A percentile compares a stretch with the other conserved stretches of the same genome.
Evolutionary conservation across 1,140 invertebrate species (phyloP).

Genomic region (Zaprionus taronus): DNA sequence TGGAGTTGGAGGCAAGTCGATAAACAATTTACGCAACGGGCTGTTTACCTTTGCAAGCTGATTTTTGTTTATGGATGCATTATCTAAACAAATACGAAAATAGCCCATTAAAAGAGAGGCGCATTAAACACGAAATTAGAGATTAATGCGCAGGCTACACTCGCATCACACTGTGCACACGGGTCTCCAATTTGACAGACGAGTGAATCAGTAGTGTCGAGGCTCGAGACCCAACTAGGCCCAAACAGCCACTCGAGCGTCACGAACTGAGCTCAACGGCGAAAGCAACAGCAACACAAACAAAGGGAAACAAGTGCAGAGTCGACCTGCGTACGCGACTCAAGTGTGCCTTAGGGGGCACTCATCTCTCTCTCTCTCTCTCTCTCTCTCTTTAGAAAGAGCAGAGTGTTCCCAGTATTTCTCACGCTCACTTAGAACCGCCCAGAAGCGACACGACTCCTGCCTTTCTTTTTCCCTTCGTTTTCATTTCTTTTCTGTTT

Average conservation of each 20-base stretch:
- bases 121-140: slow-evolving; percentile 69
- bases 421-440: slow-evolving; percentile 39
- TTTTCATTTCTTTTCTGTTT: slow-evolving; percentile 22
- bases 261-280: slow-evolving; percentile 30
- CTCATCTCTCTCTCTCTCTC: neutral
- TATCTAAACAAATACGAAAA: slow-evolving; percentile 83
- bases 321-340: slow-evolving; percentile 15
- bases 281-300: neutral
- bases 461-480: slow-evolving; percentile 11
- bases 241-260: slow-evolving; percentile 12
- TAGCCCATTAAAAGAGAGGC: slow-evolving; percentile 68
- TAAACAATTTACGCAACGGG: slow-evolving; percentile 74
- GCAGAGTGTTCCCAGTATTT: slow-evolving; percentile 64
- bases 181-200: slow-evolving; percentile 67
- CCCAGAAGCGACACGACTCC: slow-evolving; percentile 36
- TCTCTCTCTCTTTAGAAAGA: no score
- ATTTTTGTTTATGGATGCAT: slow-evolving; percentile 72
- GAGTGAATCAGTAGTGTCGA: slow-evolving; percentile 32
- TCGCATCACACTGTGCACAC: slow-evolving; percentile 36
- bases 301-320: slow-evolving; percentile 29
- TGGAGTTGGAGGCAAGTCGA: slow-evolving; percentile 33
- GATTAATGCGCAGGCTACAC: slow-evolving; percentile 52
- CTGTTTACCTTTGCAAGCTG: slow-evolving; percentile 48
- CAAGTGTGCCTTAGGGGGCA: slow-evolving; percentile 19
- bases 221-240: neutral